Evolutionary conservation across 53 echinoderm and acorn worm genomes (phyloP), one percentile per base, ranked within the genome.

Genomic region (Paelopatides confundens): DNA sequence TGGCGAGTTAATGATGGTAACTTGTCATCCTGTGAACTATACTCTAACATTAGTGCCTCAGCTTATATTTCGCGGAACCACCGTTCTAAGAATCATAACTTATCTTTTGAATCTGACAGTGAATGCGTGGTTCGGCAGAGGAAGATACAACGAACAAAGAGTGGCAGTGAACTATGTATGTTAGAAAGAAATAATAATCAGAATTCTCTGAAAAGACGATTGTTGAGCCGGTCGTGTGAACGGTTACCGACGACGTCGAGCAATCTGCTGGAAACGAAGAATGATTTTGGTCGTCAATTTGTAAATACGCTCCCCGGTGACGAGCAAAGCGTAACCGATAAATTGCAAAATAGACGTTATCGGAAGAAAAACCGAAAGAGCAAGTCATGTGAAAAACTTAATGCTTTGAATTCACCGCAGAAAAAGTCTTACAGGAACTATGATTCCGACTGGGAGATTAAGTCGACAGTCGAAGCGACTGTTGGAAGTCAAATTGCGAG

Each of bases 401-500:
- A 79, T 32, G 29, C 54, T 13, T 52, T 53, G 51, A 79, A 52
- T 79, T 79, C 79, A 12, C 79, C 79, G 4, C 79, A 79, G 79
- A 48, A 32, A 31, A 29, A 79, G 54, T 79, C 79, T 34, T 79
- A 79, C 30, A 50, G 79, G 13, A 79, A 79, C 33, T 79, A 79
- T n/a, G 79, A 79, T 48, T 79, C 79, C 31, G 79, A 79, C 34
- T 79, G 79, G 79, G 79, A 79, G 54, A 52, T 33, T 29, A 29
- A 53, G 34, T 53, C 79, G 30, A 79, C 79, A 33, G 32, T 79
- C 35, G 51, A 79, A 52, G 52, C 79, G 79, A 30, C 31, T 51
- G 79, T 79, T 52, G 32, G 31, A 53, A 48, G 33, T 48, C 79
- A 79, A 47, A 79, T 6, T 32, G 51, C 29, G 46, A 51, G 29